phyloP scores from a whole-genome alignment of 1,140 invertebrate species.

The Hyphantria cunea region DNA sequence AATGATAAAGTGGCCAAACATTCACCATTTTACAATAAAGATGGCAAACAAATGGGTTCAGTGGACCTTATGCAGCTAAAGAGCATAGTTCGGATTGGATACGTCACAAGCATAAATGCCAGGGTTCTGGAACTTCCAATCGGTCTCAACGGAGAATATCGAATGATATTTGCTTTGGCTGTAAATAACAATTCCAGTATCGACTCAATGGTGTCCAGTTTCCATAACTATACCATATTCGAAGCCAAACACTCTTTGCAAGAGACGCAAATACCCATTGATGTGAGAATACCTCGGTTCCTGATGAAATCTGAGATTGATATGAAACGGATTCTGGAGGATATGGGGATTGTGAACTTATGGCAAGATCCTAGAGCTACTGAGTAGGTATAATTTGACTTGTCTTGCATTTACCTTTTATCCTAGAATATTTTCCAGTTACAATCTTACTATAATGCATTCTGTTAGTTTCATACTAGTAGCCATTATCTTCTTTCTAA shows the following conservation, averaged over 20 bases:
- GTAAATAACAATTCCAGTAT: background rate
- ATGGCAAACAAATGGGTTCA: constrained; percentile 10
- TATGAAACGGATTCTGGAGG: constrained; percentile 13
- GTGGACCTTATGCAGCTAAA: constrained; percentile 23
- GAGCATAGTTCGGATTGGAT: constrained; percentile 10
- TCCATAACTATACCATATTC: background rate
- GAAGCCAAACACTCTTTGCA: background rate
- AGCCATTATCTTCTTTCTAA: too few species aligned
- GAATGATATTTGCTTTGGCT: constrained; percentile 7
- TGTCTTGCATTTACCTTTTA: too few species aligned
- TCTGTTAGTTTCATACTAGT: too few species aligned
- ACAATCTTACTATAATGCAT: too few species aligned
- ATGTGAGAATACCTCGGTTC: constrained; percentile 9
- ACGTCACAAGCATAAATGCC: constrained; percentile 1
- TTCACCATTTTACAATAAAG: constrained; percentile 18
- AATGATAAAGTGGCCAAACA: constrained; percentile 4
- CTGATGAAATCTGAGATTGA: constrained; percentile 4
- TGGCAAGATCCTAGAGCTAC: constrained; percentile 25
- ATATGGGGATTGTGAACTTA: constrained; percentile 19
- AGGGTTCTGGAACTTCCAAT: constrained; percentile 18
- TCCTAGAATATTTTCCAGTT: too few species aligned
- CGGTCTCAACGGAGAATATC: constrained; percentile 4
- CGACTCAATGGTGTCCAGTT: background rate
- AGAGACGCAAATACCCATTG: background rate
- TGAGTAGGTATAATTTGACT: constrained; percentile 4